These are phyloP conservation scores for Chrysomela aeneicollis DNA, from an alignment of 2,888 invertebrate genomes.

Conservation along the genomic window DNA sequence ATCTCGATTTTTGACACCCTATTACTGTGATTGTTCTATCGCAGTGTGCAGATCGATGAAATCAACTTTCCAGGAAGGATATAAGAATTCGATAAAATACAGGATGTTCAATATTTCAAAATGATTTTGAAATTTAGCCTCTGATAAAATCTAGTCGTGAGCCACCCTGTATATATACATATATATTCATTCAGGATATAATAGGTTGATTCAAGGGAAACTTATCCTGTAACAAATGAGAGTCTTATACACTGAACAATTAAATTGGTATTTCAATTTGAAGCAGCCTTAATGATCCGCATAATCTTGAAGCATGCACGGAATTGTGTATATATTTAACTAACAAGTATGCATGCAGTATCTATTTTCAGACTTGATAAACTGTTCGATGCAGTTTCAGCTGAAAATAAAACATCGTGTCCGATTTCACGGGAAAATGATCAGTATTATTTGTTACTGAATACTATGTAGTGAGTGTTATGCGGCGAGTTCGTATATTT, in stretches of 20 bases:
- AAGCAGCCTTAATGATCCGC: conserved; percentile 17
- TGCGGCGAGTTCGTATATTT: no score
- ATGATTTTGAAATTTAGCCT: no score
- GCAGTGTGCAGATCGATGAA: no score
- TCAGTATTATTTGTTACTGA: not conserved
- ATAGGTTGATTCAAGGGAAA: no score
- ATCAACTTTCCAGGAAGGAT: no score
- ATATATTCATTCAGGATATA: no score
- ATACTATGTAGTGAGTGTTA: not conserved
- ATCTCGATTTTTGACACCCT: no score
- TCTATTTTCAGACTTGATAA: conserved; percentile 22
- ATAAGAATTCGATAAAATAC: no score
- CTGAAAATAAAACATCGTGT: not conserved
- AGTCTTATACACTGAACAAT: not conserved
- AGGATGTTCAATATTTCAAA: no score
- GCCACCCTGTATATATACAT: no score
- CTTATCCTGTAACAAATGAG: not conserved
- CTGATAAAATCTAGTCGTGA: no score
- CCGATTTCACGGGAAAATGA: not conserved
- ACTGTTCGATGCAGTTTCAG: conserved; percentile 8
- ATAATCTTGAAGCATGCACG: conserved; percentile 14
- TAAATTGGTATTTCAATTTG: conserved; percentile 12
- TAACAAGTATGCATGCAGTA: conserved; percentile 19
- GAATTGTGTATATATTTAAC: conserved; percentile 22
- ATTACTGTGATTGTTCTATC: no score